Evolutionary conservation across 2,113 vertebrate species (phyloP), one percentile per base, ranked within the genome.

Genomic region (Caloenas nicobarica): DNA sequence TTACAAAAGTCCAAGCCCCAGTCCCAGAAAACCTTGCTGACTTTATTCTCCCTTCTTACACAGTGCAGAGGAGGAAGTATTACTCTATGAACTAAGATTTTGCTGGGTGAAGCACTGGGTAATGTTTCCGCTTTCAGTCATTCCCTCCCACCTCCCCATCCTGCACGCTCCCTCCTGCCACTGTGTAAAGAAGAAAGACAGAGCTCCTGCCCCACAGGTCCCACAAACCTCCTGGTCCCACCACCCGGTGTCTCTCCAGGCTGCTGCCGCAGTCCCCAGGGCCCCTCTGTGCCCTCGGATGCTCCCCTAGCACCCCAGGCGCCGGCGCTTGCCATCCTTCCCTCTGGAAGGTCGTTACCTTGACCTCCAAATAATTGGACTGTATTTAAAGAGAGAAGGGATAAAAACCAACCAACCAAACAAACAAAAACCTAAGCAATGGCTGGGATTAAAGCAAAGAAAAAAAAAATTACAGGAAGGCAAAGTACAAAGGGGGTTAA

Each of bases 191-290:
- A 51, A 61, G 40, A 56, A 44, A 76, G 18, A 21, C 44, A 36
- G 15, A 0, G 1, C 15, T 85, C 4, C 61, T 71, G 40, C 19
- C 57, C 38, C 44, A 29, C 26, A 23, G 29, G 7, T 3, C 44
- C 44, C 44, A 46, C 44, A 57, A 73, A 6, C 11, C 21, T 58
- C 10, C 21, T 58, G 1, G 1, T 81, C 36, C 62, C 66, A 82
- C 7, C 0, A 0, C 18, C 31, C 4, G 1, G 3, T 5, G 48
- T 29, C 56, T 34, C 69, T 42, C 26, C 0, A 0, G 60, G 77
- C 17, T 19, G 61, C 25, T 72, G 58, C 65, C 1, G 2, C 44
- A 46, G 18, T 19, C 44, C 44, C 44, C 36, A 11, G 51, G 40
- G 44, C 48, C 17, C 31, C 28, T 7, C 61, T 28, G 58, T 11